phyloP scores from a whole-genome alignment of 2,888 invertebrate species.

The Lomographa bimaculata region DNA sequence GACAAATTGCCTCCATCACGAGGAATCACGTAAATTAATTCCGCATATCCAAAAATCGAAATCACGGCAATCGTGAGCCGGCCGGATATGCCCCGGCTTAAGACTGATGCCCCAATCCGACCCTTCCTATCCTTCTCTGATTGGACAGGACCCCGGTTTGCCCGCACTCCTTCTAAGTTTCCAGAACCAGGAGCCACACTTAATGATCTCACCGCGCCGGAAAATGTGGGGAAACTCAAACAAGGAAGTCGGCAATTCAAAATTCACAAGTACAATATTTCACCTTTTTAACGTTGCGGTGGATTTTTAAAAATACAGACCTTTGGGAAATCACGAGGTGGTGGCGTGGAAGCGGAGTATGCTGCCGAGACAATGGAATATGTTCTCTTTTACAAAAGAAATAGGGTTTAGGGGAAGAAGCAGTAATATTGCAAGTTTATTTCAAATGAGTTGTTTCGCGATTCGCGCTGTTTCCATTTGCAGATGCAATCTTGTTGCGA shows the following conservation, averaged over 20 bases:
- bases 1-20: conserved; percentile 30
- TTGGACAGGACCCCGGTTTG: conserved; percentile 40
- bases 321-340: conserved; percentile 76
- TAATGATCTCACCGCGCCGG: conserved; percentile 49
- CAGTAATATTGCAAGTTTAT: conserved; percentile 40
- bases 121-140: conserved; percentile 43
- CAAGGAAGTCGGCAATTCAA: conserved; percentile 52
- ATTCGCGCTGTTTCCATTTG: conserved; percentile 42
- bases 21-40: conserved; percentile 33
- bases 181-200: conserved; percentile 37
- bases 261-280: conserved; percentile 65
- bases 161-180: conserved; percentile 33
- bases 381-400: conserved; percentile 47
- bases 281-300: conserved; percentile 62
- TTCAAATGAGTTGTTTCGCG: conserved; percentile 49
- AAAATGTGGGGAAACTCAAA: conserved; percentile 45
- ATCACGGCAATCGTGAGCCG: conserved; percentile 24
- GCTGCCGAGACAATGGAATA: conserved; percentile 45
- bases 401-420: conserved; percentile 31
- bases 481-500: conserved; percentile 54
- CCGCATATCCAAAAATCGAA: conserved; percentile 31
- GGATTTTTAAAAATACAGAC: conserved; percentile 72
- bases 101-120: conserved; percentile 37
- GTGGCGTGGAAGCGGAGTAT: conserved; percentile 46
- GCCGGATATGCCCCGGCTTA: conserved; percentile 25